A percentile compares a stretch with the other conserved stretches of the same genome.
These are phyloP conservation scores for Siniperca scherzeri DNA, from an alignment of 2,797 vertebrate genomes.

Conservation along the genomic window DNA sequence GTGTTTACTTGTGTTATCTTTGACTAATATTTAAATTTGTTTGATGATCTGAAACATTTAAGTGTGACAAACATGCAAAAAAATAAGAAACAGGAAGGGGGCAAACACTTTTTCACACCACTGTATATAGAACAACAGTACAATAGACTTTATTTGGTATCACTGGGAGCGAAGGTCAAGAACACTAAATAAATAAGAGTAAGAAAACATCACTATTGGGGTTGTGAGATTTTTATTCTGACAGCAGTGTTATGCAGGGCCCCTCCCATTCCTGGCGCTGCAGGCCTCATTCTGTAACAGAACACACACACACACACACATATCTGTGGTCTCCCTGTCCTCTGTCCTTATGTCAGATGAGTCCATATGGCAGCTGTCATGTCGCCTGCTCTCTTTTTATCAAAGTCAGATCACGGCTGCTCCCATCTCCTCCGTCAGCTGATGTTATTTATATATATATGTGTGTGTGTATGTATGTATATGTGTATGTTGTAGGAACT, in stretches of 20 bases:
- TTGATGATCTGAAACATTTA: too few species aligned
- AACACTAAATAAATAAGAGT: background rate
- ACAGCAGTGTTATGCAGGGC: conserved; percentile 11
- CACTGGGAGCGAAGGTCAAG: background rate
- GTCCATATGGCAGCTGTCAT: conserved; percentile 72
- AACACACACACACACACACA: conserved; percentile 39
- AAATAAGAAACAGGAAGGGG: too few species aligned
- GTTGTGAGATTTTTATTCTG: conserved; percentile 1
- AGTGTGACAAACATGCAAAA: too few species aligned
- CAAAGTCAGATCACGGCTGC: conserved; percentile 66
- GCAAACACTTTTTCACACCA: too few species aligned
- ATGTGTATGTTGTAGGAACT: conserved; percentile 3
- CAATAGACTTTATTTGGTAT: background rate
- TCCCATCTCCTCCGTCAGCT: conserved; percentile 59
- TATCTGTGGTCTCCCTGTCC: conserved; percentile 48
- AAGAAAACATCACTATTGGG: background rate
- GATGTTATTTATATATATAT: conserved; percentile 41
- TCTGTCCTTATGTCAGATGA: conserved; percentile 66
- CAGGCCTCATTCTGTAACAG: conserved; percentile 54
- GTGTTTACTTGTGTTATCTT: too few species aligned
- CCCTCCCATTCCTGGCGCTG: conserved; percentile 21
- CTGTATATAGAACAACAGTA: background rate
- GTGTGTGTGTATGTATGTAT: conserved; percentile 7
- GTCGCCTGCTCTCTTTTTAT: conserved; percentile 61
- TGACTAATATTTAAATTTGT: too few species aligned